Evolutionary conservation across 2,888 invertebrate genomes (phyloP).

Genomic region (Lacanobia oleracea): DNA sequence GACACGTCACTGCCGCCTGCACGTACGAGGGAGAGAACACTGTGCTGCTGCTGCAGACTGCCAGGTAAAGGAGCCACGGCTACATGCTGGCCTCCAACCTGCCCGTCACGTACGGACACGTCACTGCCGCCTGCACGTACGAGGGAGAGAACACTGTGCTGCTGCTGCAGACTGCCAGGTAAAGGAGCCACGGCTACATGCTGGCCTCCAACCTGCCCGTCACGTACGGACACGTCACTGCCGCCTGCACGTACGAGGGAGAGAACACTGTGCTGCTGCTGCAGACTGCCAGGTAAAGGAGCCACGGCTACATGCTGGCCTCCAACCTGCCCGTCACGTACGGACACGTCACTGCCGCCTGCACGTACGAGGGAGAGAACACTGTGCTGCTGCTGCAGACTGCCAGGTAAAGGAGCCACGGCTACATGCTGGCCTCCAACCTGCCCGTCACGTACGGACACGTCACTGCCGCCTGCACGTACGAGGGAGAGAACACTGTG

Average conservation of each 20-base stretch:
- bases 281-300: conserved; percentile 94
- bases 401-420: conserved; percentile 89
- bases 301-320: conserved; percentile 97
- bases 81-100: conserved; percentile 93
- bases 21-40: conserved; percentile 99
- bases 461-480: conserved; percentile 96
- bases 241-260: conserved; percentile 98
- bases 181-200: conserved; percentile 96
- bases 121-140: conserved; percentile 97
- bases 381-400: conserved; percentile 98
- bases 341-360: conserved; percentile 95
- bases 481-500: conserved; percentile 99
- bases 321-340: conserved; percentile 93
- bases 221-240: conserved; percentile 86
- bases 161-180: conserved; percentile 96
- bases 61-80: conserved; percentile 85
- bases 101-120: conserved; percentile 93
- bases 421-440: conserved; percentile 91
- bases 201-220: conserved; percentile 95
- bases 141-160: conserved; percentile 99
- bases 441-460: conserved; percentile 96
- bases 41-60: conserved; percentile 97
- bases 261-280: conserved; percentile 98
- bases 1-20: conserved; percentile 95
- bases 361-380: conserved; percentile 99